Conservation (phyloP, 1,140 invertebrate species). For the Phymastichus coffea region DNA sequence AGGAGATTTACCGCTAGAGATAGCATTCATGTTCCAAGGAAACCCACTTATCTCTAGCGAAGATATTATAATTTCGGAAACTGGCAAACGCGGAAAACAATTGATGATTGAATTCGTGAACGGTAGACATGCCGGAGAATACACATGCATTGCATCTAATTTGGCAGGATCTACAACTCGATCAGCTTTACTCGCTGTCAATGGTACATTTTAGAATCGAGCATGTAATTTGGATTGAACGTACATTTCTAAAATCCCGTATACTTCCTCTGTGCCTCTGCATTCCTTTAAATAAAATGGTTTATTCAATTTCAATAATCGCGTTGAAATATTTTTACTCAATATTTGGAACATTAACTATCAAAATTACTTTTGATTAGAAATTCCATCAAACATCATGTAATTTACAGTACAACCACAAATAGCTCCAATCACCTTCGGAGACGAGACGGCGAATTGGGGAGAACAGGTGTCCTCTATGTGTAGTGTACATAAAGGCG, state of each 20-base stretch:
- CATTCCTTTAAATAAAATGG: too few species aligned
- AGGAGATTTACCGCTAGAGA: constrained; percentile 59
- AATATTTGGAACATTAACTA: not conserved
- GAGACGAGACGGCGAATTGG: constrained; percentile 76
- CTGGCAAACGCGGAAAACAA: constrained; percentile 54
- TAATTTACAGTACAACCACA: constrained; percentile 75
- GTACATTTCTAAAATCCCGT: too few species aligned
- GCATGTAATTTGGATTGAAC: too few species aligned
- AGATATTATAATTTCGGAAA: constrained; percentile 60
- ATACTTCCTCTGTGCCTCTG: too few species aligned
- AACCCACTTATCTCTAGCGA: constrained; percentile 49
- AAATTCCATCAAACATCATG: too few species aligned
- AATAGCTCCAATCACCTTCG: constrained; percentile 75
- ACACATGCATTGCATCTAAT: constrained; percentile 69
- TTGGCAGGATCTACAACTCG: constrained; percentile 63
- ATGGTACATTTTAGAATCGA: constrained; percentile 57
- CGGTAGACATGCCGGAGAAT: constrained; percentile 62
- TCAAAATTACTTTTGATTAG: too few species aligned
- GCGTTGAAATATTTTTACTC: constrained; percentile 24
- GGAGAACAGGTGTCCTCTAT: constrained; percentile 75
- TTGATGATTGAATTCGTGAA: constrained; percentile 53
- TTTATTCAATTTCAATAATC: too few species aligned
- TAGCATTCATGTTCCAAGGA: constrained; percentile 65
- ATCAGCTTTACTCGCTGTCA: constrained; percentile 59
- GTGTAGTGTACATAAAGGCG: constrained; percentile 77